Percentiles rank a stretch among this genome's conserved stretches.
These are phyloP conservation scores for Climacteris rufus DNA, from an alignment of 2,113 vertebrate species.

Conservation along the genomic window DNA sequence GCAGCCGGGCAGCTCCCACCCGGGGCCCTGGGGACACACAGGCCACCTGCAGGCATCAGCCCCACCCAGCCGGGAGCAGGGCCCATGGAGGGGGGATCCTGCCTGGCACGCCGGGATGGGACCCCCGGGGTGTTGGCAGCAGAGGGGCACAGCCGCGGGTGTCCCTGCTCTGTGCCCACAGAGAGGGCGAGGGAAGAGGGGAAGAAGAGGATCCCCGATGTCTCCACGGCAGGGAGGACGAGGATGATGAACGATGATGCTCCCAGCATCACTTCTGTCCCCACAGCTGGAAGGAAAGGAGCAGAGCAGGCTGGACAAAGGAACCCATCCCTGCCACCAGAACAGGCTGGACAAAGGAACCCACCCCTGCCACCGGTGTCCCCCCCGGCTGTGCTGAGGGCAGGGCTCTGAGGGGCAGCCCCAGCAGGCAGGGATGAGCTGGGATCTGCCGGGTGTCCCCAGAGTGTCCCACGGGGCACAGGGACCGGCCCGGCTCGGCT, in stretches of 20 bases:
- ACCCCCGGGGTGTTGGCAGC: background rate
- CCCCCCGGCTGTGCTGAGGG: too few species aligned
- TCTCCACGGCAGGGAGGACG: background rate
- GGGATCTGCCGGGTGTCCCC: fast-evolving
- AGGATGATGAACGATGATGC: fast-evolving
- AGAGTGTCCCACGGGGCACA: fast-evolving
- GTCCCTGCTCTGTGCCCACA: background rate
- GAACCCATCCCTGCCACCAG: background rate
- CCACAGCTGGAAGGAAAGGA: background rate
- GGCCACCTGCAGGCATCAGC: background rate
- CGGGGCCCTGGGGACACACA: too few species aligned
- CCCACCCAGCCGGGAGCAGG: background rate
- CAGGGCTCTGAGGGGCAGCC: background rate
- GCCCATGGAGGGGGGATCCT: background rate
- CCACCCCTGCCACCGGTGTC: fast-evolving
- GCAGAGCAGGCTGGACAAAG: background rate
- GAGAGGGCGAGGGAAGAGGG: background rate
- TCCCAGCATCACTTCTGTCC: background rate
- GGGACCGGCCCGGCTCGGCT: background rate
- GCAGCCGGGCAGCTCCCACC: background rate
- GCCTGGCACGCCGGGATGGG: fast-evolving
- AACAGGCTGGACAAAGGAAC: too few species aligned
- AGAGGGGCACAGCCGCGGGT: fast-evolving
- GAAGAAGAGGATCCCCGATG: background rate
- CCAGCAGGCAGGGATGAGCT: background rate